Evolutionary conservation across 2,888 invertebrate species (phyloP), one percentile per base, ranked within the genome.

Genomic region (Seira musarum): DNA sequence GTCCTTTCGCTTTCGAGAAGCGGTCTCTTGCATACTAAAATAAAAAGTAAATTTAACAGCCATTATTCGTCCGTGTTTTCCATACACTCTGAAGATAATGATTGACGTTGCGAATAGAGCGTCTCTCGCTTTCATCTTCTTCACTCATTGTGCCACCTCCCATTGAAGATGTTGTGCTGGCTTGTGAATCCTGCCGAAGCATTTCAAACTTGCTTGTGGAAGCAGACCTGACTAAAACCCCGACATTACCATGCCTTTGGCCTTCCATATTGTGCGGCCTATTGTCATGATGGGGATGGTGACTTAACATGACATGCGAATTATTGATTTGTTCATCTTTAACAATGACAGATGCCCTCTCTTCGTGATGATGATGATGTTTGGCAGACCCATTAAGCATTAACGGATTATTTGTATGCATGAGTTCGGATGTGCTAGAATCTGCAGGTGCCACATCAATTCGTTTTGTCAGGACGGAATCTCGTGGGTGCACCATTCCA

Each of bases 31-130:
- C 75, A 80, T 69, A 10, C 81, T 78, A 53, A 19, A 17, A 65
- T 30, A 30, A 30, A 30, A 30, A 30, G 8, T 30, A 30, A 30
- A 30, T 30, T 30, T 8, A 30, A 30, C n/a, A n/a, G n/a, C n/a
- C n/a, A 30, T 30, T 30, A 30, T 30, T 30, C 30, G 30, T n/a
- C n/a, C n/a, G n/a, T n/a, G 40, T 21, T 22, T 8, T 65, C 8
- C 10, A 15, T 49, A 10, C 10, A 57, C 57, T 5, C 57, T 57
- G 10, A 57, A 57, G 21, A 5, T 57, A 21, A 21, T 19, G 57
- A 5, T 21, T n/a, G n/a, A n/a, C n/a, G n/a, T 97, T 96, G 89
- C 97, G 97, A 88, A 93, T 94, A 6, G 84, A 82, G 35, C 84
- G 83, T 24, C 65, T 65, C 17, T 78, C 80, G 35, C 67, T 83